Percentiles rank a stretch among this genome's conserved stretches.
Evolutionary conservation across 2,797 vertebrate species (phyloP).

Genomic region (Cryptoprocta ferox): DNA sequence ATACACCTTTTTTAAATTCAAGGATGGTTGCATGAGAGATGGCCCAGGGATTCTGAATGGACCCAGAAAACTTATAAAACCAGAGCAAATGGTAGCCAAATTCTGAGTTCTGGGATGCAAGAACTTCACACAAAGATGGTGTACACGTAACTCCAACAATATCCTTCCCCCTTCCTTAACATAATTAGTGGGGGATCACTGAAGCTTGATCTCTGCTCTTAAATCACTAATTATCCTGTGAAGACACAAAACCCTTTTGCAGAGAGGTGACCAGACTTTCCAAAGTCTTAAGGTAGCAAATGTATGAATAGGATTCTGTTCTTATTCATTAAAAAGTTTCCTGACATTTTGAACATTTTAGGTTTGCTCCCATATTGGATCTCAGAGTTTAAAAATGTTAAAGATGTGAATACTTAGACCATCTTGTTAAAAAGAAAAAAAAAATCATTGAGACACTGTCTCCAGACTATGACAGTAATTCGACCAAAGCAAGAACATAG

Average conservation of each 20-base stretch:
- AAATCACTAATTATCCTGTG: background rate
- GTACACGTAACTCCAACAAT: background rate
- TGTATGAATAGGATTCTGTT: background rate
- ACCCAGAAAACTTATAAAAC: background rate
- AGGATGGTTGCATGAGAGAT: background rate
- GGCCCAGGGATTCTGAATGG: background rate
- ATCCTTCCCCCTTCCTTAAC: background rate
- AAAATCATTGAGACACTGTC: background rate
- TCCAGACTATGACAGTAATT: background rate
- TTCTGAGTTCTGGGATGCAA: background rate
- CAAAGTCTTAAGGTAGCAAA: background rate
- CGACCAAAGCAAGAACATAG: background rate
- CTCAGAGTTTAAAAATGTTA: background rate
- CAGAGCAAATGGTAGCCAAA: background rate
- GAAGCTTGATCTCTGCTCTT: background rate
- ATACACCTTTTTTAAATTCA: background rate
- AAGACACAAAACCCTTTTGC: background rate
- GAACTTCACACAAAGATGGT: background rate
- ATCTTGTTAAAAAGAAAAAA: background rate
- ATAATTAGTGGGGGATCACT: rapidly evolving
- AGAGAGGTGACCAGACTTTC: background rate
- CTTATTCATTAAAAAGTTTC: background rate
- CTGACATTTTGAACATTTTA: background rate
- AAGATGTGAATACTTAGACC: background rate
- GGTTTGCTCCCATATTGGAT: background rate